Evolutionary conservation across 2,888 invertebrate genomes (phyloP).

Genomic region (Pollenia griseotomentosa): DNA sequence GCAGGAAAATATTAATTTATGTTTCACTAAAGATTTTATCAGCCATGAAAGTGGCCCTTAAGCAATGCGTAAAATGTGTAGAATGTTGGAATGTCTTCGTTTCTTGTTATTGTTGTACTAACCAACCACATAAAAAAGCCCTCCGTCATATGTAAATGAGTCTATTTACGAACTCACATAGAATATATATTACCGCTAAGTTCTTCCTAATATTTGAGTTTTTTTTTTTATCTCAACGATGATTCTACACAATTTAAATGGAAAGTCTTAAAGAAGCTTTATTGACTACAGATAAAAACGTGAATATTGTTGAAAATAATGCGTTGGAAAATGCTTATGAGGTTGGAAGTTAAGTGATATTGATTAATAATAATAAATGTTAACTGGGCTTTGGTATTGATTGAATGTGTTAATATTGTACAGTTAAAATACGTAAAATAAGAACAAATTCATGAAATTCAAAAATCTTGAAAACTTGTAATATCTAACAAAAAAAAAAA

Average conservation of each 20-base stretch:
- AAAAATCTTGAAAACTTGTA: too few species aligned
- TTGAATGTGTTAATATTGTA: not conserved
- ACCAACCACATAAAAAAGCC: not conserved
- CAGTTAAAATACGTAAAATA: too few species aligned
- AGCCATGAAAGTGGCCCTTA: slow-evolving; percentile 73
- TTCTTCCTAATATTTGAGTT: not conserved
- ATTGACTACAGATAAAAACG: not conserved
- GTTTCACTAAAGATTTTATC: slow-evolving; percentile 75
- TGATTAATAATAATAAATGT: not conserved
- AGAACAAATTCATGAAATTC: too few species aligned
- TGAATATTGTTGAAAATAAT: not conserved
- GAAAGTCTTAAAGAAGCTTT: not conserved
- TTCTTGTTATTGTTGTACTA: slow-evolving; percentile 20
- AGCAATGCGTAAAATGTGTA: slow-evolving; percentile 29
- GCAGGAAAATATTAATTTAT: slow-evolving; percentile 76
- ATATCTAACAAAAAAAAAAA: too few species aligned
- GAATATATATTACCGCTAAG: slow-evolving; percentile 1
- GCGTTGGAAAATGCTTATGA: not conserved
- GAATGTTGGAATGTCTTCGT: too few species aligned
- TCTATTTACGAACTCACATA: not conserved
- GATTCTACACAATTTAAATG: not conserved
- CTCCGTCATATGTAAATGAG: not conserved
- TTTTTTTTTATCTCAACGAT: not conserved
- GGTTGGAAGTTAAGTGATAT: slow-evolving; percentile 3
- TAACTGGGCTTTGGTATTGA: not conserved